Conservation (phyloP, 2,113 vertebrate species). For the Todiramphus chloris region DNA sequence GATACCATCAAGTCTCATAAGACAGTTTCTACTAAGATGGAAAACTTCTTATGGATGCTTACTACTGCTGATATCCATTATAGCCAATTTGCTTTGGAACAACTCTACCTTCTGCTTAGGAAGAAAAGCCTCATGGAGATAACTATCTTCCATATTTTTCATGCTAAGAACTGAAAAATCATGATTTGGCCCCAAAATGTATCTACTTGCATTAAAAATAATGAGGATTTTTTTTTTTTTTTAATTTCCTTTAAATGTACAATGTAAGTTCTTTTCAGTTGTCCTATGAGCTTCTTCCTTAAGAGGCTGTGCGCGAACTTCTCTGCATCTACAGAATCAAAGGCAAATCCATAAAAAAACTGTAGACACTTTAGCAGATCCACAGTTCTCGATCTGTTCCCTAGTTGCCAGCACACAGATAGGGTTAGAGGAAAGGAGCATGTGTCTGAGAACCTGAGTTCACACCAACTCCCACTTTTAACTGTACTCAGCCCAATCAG, state of each 20-base stretch:
- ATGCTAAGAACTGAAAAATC: neutral
- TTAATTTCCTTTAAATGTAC: neutral
- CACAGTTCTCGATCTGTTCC: neutral
- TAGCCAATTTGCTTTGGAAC: neutral
- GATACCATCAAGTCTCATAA: neutral
- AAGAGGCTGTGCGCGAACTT: neutral
- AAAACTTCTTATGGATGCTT: neutral
- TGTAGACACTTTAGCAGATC: neutral
- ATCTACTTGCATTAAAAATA: neutral
- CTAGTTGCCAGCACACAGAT: neutral
- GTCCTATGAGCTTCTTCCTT: neutral
- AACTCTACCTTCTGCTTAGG: neutral
- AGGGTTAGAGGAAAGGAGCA: neutral
- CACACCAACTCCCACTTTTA: neutral
- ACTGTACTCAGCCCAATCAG: accelerated
- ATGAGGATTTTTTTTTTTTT: neutral
- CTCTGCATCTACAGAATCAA: neutral
- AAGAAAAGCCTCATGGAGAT: neutral
- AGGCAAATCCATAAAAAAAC: neutral
- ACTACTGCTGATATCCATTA: neutral
- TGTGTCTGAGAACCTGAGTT: neutral
- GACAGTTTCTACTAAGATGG: neutral
- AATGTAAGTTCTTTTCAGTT: neutral
- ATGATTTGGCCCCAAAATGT: neutral
- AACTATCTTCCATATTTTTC: neutral